A percentile compares a stretch with the other conserved stretches of the same genome.
phyloP scores from a whole-genome alignment of 2,888 invertebrate genomes.

The Drosophila siamana region DNA sequence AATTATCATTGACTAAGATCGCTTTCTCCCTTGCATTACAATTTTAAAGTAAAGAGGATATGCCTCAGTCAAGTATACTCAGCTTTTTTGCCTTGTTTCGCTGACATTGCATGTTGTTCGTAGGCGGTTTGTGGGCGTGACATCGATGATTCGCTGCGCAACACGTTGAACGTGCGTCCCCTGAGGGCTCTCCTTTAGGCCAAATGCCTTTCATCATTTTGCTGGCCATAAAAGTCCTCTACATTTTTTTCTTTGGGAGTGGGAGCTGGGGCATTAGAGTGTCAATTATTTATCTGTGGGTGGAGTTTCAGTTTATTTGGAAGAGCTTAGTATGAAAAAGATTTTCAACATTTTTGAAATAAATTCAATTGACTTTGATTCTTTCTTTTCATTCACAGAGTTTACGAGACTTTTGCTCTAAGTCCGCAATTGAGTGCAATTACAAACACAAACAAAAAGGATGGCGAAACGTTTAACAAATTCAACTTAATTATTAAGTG shows the following conservation, averaged over 20 bases:
- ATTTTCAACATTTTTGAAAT: background rate
- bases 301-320: background rate
- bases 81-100: slow-evolving; percentile 19
- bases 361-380: slow-evolving; percentile 1
- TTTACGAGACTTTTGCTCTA: slow-evolving; percentile 84
- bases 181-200: slow-evolving; percentile 14
- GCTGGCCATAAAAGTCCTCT: slow-evolving; percentile 27
- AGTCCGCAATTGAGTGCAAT: slow-evolving; percentile 46
- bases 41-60: background rate
- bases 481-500: slow-evolving; percentile 57
- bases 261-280: background rate
- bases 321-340: background rate
- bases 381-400: slow-evolving; percentile 67
- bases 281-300: slow-evolving; percentile 1
- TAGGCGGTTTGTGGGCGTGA: slow-evolving; percentile 26
- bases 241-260: background rate
- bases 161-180: slow-evolving; percentile 37
- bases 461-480: slow-evolving; percentile 38
- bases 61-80: background rate
- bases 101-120: slow-evolving; percentile 36
- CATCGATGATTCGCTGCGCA: slow-evolving; percentile 30
- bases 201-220: slow-evolving; percentile 33
- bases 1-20: too few relatives aligned
- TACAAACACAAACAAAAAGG: slow-evolving; percentile 11
- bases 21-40: background rate